A percentile compares a stretch with the other conserved stretches of the same genome.
These are phyloP conservation scores for Corythornis madagascariensis DNA, from an alignment of 2,113 vertebrate species.

Conservation along the genomic window DNA sequence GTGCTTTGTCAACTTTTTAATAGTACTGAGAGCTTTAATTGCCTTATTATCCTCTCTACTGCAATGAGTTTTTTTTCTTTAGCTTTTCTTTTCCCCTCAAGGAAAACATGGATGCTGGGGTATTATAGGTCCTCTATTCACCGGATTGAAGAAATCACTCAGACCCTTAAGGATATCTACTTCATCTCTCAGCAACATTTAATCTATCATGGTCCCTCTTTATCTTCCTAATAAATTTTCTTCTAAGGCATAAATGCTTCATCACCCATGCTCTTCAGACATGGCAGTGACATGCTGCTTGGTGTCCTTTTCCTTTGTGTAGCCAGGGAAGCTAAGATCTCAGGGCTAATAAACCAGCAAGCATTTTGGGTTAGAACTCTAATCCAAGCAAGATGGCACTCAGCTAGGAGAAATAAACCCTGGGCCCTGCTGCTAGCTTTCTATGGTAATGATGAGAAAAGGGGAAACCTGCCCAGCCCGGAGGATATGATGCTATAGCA, in stretches of 20 bases:
- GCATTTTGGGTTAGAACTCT: background rate
- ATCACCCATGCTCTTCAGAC: constrained; percentile 9
- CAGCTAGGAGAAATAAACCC: background rate
- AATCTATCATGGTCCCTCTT: constrained; percentile 44
- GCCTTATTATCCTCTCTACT: constrained; percentile 61
- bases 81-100: constrained; percentile 58
- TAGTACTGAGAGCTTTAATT: constrained; percentile 69
- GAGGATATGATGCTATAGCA: background rate
- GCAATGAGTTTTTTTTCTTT: constrained; percentile 43
- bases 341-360: accelerated
- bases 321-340: background rate
- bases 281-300: background rate
- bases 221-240: constrained; percentile 57
- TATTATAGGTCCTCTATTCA: constrained; percentile 35
- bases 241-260: constrained; percentile 29
- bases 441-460: background rate
- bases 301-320: background rate
- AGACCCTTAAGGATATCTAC: constrained; percentile 39
- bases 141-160: constrained; percentile 39
- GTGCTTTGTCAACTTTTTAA: constrained; percentile 71
- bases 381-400: too few relatives aligned
- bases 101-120: constrained; percentile 41
- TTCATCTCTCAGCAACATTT: constrained; percentile 51
- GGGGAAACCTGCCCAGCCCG: background rate
- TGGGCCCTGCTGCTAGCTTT: background rate